Percentiles rank a stretch among this genome's conserved stretches.
Evolutionary conservation across 2,113 vertebrate species (phyloP).

Genomic region (Halcyon malimbica): DNA sequence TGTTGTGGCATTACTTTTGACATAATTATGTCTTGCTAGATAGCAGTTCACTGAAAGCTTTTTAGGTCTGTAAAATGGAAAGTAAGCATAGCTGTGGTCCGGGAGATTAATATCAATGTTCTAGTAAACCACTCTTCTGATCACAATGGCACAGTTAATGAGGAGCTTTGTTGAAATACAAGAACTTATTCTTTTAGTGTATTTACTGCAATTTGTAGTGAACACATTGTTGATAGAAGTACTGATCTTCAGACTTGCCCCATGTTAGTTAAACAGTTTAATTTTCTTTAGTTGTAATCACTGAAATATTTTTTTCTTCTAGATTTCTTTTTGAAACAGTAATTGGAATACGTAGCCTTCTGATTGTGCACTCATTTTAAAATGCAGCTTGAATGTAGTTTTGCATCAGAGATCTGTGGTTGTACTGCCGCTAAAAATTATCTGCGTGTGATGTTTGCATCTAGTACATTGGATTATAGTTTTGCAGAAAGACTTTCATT

Average conservation of each 20-base stretch:
- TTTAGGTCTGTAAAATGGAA: not conserved
- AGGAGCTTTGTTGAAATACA: not conserved
- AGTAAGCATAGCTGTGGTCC: not conserved
- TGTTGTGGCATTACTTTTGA: not conserved
- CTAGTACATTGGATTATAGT: not conserved
- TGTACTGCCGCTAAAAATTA: not conserved
- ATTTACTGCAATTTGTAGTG: not conserved
- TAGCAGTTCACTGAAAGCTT: not conserved
- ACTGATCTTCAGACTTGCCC: not conserved
- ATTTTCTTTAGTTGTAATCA: not conserved
- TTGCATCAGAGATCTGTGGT: not conserved
- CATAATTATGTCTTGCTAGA: not conserved
- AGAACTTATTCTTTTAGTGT: not conserved
- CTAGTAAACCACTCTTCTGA: not conserved
- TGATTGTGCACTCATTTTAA: not conserved
- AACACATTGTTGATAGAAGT: not conserved
- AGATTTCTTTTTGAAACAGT: not conserved
- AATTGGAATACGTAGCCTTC: not conserved
- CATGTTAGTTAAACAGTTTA: not conserved
- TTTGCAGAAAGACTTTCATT: constrained; percentile 14
- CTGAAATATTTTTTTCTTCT: not conserved
- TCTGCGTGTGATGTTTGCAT: not conserved
- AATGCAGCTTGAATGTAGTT: not conserved
- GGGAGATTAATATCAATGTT: not conserved
- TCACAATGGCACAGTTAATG: not conserved